Conservation (phyloP, 2,113 vertebrate species). For the Gracilinanus agilis region DNA sequence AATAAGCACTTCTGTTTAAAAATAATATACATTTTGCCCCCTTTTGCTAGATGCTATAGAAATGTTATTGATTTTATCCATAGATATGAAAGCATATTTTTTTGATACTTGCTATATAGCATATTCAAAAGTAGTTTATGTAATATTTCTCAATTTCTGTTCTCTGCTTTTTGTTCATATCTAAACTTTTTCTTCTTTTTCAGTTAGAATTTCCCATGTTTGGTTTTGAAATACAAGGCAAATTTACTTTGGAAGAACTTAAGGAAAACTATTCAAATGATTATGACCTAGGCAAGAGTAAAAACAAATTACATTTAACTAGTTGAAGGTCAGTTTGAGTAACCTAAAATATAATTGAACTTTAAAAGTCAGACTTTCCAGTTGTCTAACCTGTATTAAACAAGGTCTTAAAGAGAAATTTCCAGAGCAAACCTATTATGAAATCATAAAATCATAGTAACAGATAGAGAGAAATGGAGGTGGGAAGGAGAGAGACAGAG, state of each 20-base stretch:
- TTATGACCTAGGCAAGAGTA: constrained; percentile 68
- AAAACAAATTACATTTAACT: constrained; percentile 64
- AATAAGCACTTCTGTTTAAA: too few species aligned
- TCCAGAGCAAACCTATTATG: constrained; percentile 70
- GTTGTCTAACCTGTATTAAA: constrained; percentile 59
- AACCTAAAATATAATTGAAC: constrained; percentile 67
- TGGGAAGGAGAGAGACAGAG: neutral
- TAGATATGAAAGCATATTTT: neutral
- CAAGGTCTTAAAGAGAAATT: constrained; percentile 54
- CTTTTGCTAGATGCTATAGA: too few species aligned
- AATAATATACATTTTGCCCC: too few species aligned
- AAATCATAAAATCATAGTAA: constrained; percentile 29
- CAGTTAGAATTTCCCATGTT: constrained; percentile 69
- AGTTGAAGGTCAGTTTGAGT: constrained; percentile 67
- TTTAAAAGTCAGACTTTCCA: constrained; percentile 77
- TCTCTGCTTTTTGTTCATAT: constrained; percentile 10
- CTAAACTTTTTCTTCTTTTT: constrained; percentile 56
- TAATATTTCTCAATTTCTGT: constrained; percentile 8
- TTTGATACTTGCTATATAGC: neutral
- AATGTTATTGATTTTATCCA: too few species aligned
- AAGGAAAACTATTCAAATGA: constrained; percentile 76
- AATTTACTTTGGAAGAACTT: constrained; percentile 73
- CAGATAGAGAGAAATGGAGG: neutral
- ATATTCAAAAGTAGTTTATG: neutral
- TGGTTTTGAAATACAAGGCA: constrained; percentile 64